Base-by-base conservation (phyloP, 2,888 invertebrate species). In the Sylvicola fuscatus region DNA sequence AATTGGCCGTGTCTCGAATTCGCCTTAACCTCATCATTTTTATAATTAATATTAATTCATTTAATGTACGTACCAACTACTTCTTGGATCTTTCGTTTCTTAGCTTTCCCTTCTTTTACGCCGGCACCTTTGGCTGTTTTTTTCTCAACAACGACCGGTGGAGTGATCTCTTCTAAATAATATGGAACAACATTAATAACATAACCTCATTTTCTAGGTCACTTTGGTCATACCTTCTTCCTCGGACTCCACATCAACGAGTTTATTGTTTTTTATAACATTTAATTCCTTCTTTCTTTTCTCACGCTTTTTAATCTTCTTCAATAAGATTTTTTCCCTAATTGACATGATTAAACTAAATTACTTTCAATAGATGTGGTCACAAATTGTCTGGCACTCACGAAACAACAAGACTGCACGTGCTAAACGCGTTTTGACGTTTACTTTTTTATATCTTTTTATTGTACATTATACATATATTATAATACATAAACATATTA, bases 221-320 rank as follows among this genome's bases (percentile, higher is more conserved):
- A 39, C 34, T 26, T 38, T 41, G 46, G 48, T 48, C 41, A 33
- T 47, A 47, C 11, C 29, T 29, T 28, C 27, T 1, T 34, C 32
- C 32, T 40, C 32, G 15, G 33, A 37, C 37, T 40, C 41, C 47
- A 49, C 46, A 47, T 49, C 21, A 8, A 21, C 8, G 8, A 6
- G 43, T 38, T 48, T 45, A 39, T 49, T 45, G 36, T 52, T 51
- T 42, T 56, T 50, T 3, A 42, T 7, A n/a, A 13, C 12, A 13
- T 13, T 41, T 45, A 72, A 61, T 49, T 73, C 71, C 44, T 71
- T 60, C 48, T 71, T 82, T 43, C 69, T 72, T 46, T 76, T 74
- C 46, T 81, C 80, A 1, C 76, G 65, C 47, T 80, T 81, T 42
- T 72, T 80, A 26, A 82, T 78, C 58, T 82, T 82, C 37, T 75